A percentile compares a stretch with the other conserved stretches of the same genome.
Evolutionary conservation across 2,888 invertebrate genomes (phyloP).

Genomic region (Bellardia pandia): DNA sequence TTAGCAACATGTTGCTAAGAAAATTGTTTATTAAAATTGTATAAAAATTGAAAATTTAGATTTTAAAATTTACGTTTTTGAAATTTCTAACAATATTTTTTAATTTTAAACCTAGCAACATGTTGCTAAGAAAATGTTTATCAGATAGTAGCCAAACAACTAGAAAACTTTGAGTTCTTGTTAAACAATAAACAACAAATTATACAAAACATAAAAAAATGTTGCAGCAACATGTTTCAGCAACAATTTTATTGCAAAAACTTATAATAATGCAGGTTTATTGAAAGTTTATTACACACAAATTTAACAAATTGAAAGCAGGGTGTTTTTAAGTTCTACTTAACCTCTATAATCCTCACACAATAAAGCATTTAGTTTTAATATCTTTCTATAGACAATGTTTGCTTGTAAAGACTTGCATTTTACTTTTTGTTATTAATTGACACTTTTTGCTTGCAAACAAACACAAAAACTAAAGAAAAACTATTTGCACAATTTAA

Average conservation of each 20-base stretch:
- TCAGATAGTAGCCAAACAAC: no score
- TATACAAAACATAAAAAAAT: no score
- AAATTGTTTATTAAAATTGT: no score
- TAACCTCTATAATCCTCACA: background rate
- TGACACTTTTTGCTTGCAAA: slow-evolving; percentile 43
- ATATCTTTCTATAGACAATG: background rate
- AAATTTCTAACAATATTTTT: background rate
- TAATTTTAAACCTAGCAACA: background rate
- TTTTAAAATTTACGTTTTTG: no score
- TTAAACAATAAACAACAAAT: no score
- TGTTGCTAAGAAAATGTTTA: background rate
- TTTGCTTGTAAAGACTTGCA: slow-evolving; percentile 12
- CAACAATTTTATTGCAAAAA: background rate
- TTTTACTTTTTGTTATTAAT: slow-evolving; percentile 52
- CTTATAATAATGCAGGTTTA: no score
- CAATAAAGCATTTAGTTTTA: background rate
- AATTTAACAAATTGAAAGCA: background rate
- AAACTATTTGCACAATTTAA: slow-evolving; percentile 45
- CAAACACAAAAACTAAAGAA: background rate
- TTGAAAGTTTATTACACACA: no score
- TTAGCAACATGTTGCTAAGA: no score
- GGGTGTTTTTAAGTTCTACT: background rate
- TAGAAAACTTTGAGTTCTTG: no score
- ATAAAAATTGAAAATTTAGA: no score
- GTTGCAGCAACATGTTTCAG: no score